Evolutionary conservation across 2,888 invertebrate genomes (phyloP), one percentile per base, ranked within the genome.

Genomic region (Cryptosula pallasiana): DNA sequence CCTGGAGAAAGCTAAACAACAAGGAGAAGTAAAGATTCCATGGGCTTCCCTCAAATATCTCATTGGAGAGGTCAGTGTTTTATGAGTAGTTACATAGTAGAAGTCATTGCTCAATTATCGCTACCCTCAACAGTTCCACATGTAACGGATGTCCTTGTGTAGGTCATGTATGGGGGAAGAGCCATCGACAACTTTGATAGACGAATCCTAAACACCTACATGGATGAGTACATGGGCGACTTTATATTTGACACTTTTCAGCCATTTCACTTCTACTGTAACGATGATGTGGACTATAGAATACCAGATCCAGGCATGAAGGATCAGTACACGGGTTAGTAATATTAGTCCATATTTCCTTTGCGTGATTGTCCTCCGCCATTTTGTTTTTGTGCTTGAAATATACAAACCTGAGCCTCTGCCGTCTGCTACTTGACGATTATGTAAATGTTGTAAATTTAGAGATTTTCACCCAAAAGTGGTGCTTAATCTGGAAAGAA

Each of bases 211-310:
- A 87, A 89, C 76, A 92, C 91, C 0, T 95, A 95, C 85, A 93
- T 95, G 92, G 90, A 94, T 82, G 95, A 95, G 84, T 95, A 95
- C 82, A 90, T 95, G 88, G 95, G 95, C 0, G 95, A 95, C 81
- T 95, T 95, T 84, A 87, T 95, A 71, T 94, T 95, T 83, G 94
- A 95, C 82, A 89, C 90, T 72, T 94, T 93, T 85, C 93, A 94
- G 83, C 92, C 93, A 0, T 95, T 94, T 86, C 92, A 93, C 84
- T 95, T 95, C 87, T 94, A 91, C 83, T 86, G 86, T 69, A 92
- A 93, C 81, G 86, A 88, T 0, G 83, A 86, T 16, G 91, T 91
- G 0, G 91, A 93, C 81, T 95, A 95, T 84, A 86, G 88, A 70
- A 89, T 95, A 75, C 94, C 95, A 20, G 87, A 82, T 32, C 81